Evolutionary conservation across 2,113 vertebrate genomes (phyloP), one percentile per base, ranked within the genome.

Genomic region (Hepsetus odoe): DNA sequence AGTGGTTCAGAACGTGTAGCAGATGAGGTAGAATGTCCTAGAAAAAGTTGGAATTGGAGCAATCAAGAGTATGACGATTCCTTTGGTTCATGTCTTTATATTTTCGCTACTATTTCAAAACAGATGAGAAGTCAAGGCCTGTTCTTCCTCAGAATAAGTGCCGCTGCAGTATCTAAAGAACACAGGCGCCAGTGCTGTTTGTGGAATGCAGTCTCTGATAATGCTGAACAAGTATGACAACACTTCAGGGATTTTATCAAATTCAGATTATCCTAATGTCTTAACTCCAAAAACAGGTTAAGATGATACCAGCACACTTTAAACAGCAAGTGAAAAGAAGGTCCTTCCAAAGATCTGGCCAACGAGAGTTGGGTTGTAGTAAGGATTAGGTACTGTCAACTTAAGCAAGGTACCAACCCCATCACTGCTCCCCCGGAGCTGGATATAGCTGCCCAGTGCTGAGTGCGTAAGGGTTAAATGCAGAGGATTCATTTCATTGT

Each of bases 11-110:
- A 49, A 72, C 28, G 40, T 30, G 53, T 55, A 40, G 44, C 24
- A 20, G 32, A 65, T 32, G 22, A 77, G 53, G 72, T 32, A 84
- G 26, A 69, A 49, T 20, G n/a, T 49, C 14, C 18, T 82, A 82
- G 82, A 67, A 65, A 67, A 76, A 26, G 8, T 24, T n/a, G 33
- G n/a, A 38, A 53, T 51, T 14, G 22, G 32, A 14, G 28, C 4
- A n/a, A n/a, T n/a, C n/a, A n/a, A n/a, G n/a, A n/a, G n/a, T n/a
- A n/a, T n/a, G n/a, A 18, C 28, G 12, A 51, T 22, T 35, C 53
- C 33, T 24, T n/a, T 51, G 18, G 76, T n/a, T 38, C 26, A 28
- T 55, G 46, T 55, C 46, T 16, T 53, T 68, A 40, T 77, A 22
- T 68, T 51, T 14, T 8, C 16, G 33, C 5, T 76, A 67, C 14